phyloP scores from a whole-genome alignment of 2,113 vertebrate species.

The Dicentrarchus labrax region DNA sequence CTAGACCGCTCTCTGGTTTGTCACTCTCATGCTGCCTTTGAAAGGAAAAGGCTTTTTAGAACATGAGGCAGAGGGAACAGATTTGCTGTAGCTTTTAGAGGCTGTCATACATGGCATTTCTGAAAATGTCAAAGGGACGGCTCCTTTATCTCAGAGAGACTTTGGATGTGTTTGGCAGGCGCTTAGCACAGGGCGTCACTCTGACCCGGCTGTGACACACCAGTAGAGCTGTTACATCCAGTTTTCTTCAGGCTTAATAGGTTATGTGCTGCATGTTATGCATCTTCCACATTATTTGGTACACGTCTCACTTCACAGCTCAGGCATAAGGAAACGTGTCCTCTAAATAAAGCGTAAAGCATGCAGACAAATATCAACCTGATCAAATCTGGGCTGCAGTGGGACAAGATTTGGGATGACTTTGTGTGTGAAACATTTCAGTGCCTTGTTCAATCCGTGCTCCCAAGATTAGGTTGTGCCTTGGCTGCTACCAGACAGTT shows the following conservation, averaged over 20 bases:
- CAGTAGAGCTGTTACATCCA: slow-evolving; percentile 39
- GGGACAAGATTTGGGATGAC: not conserved
- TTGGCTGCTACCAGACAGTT: no score
- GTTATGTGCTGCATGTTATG: slow-evolving; percentile 13
- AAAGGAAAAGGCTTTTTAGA: slow-evolving; percentile 62
- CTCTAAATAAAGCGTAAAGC: not conserved
- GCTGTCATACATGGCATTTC: slow-evolving; percentile 73
- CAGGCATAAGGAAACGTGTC: slow-evolving; percentile 2
- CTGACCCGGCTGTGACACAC: slow-evolving; percentile 57
- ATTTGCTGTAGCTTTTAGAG: slow-evolving; percentile 64
- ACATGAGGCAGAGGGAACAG: slow-evolving; percentile 49
- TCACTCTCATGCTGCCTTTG: slow-evolving; percentile 60
- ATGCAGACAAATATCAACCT: not conserved
- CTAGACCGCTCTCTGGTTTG: slow-evolving; percentile 62
- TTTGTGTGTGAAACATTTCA: not conserved
- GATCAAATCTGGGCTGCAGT: not conserved
- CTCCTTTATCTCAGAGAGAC: slow-evolving; percentile 63
- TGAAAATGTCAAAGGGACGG: slow-evolving; percentile 70
- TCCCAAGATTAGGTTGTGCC: not conserved
- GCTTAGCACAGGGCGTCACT: slow-evolving; percentile 45
- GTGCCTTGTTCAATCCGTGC: not conserved
- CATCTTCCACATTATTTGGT: slow-evolving; percentile 8
- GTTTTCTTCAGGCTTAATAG: slow-evolving; percentile 48
- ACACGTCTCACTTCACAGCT: slow-evolving; percentile 19
- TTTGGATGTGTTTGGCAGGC: slow-evolving; percentile 65